phyloP scores from a whole-genome alignment of 2,113 vertebrate species.

The Oriolus oriolus region DNA sequence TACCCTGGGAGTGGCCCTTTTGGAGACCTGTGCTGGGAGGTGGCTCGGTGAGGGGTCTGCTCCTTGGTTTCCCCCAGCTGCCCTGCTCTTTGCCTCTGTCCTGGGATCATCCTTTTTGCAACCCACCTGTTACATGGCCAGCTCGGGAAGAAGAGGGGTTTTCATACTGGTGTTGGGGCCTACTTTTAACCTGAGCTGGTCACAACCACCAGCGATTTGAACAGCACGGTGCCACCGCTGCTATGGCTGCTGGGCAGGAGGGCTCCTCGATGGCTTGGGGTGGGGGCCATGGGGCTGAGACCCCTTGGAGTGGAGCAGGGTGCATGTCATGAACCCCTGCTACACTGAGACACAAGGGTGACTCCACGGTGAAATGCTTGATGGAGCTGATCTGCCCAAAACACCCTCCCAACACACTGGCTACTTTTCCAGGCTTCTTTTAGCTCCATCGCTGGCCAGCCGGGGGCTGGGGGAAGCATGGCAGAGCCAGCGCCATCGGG shows the following conservation, averaged over 20 bases:
- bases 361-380: neutral
- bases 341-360: rapidly evolving
- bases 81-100: neutral
- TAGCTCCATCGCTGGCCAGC: neutral
- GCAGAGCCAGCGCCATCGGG: neutral
- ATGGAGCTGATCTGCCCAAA: neutral
- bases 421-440: neutral
- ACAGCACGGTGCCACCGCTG: rapidly evolving
- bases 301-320: neutral
- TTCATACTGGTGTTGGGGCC: neutral
- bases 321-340: neutral
- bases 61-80: neutral
- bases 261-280: neutral
- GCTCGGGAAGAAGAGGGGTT: neutral
- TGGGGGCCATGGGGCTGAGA: neutral
- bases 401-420: rapidly evolving
- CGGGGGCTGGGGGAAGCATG: rapidly evolving
- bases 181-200: constrained; percentile 15
- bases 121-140: neutral
- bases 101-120: neutral
- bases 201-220: rapidly evolving
- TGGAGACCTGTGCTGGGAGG: neutral
- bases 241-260: neutral
- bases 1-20: neutral
- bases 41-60: neutral